These are phyloP conservation scores for Melolontha melolontha DNA, from an alignment of 2,888 invertebrate genomes.

Conservation along the genomic window DNA sequence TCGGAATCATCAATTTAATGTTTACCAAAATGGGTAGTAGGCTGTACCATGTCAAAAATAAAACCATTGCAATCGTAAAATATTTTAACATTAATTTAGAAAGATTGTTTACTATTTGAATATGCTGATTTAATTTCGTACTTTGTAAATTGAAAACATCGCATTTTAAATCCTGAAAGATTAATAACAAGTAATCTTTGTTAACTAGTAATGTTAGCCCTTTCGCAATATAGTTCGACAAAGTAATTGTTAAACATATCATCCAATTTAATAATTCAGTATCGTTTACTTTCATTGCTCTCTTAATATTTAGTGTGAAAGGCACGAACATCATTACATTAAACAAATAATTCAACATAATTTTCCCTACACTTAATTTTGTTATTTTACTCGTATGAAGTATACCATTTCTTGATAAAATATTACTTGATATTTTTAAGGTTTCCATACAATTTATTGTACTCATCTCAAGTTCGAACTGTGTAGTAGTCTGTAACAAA, in stretches of 20 bases:
- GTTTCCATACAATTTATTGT: constrained; percentile 7
- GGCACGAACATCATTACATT: too few relatives aligned
- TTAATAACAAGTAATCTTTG: background rate
- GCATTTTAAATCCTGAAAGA: constrained; percentile 14
- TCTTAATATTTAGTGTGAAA: background rate
- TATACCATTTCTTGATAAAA: too few relatives aligned
- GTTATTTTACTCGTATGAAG: too few relatives aligned
- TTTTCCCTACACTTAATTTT: too few relatives aligned
- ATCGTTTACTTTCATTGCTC: constrained; percentile 5
- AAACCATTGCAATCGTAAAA: constrained; percentile 4
- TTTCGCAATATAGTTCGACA: background rate
- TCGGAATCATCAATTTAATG: constrained; percentile 15
- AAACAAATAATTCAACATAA: too few relatives aligned
- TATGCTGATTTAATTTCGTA: constrained; percentile 1
- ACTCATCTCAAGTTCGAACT: background rate
- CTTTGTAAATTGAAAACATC: constrained; percentile 15
- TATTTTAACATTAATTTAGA: background rate
- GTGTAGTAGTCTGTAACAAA: too few relatives aligned
- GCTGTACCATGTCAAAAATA: background rate
- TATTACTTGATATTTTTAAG: background rate
- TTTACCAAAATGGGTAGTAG: constrained; percentile 20
- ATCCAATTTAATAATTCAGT: background rate
- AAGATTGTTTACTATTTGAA: constrained; percentile 4
- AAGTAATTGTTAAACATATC: background rate
- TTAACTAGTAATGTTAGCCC: background rate